Conservation (phyloP, 2,797 vertebrate genomes). For the Orestias chungarensis region DNA sequence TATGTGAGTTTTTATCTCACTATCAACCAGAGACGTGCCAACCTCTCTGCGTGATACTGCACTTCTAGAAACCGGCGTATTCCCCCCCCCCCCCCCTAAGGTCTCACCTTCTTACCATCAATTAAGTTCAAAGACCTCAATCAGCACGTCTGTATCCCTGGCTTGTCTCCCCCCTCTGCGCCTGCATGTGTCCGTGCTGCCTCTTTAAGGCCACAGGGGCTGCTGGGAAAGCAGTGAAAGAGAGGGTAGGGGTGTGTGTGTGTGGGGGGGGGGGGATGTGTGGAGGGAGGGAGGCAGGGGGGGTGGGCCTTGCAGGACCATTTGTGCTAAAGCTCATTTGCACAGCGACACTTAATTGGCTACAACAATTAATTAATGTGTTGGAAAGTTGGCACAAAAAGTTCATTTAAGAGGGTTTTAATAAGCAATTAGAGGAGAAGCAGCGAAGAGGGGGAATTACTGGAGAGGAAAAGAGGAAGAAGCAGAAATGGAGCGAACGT, state of each 20-base stretch:
- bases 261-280: slow-evolving; percentile 7
- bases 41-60: slow-evolving; percentile 56
- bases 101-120: slow-evolving; percentile 51
- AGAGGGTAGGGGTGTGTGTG: slow-evolving; percentile 21
- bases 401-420: slow-evolving; percentile 84
- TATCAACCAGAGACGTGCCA: slow-evolving; percentile 36
- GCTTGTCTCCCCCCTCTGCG: slow-evolving; percentile 13
- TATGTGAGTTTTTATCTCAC: slow-evolving; percentile 34
- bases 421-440: slow-evolving; percentile 75
- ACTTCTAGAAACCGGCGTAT: slow-evolving; percentile 37
- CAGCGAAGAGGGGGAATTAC: slow-evolving; percentile 76
- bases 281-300: slow-evolving; percentile 14
- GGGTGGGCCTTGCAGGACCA: slow-evolving; percentile 35
- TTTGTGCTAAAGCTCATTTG: slow-evolving; percentile 97
- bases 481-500: slow-evolving; percentile 48
- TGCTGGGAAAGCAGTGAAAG: slow-evolving; percentile 68
- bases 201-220: slow-evolving; percentile 74
- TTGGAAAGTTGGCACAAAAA: slow-evolving; percentile 98
- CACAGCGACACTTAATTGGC: slow-evolving; percentile 99
- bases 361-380: slow-evolving; percentile 99
- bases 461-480: slow-evolving; percentile 73
- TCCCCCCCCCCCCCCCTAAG: slow-evolving; percentile 26
- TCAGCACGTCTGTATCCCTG: slow-evolving; percentile 26
- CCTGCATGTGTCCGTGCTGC: slow-evolving; percentile 45
- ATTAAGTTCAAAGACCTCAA: slow-evolving; percentile 37